Evolutionary conservation across 2,797 vertebrate species (phyloP).

Genomic region (Chloroceryle amazona): DNA sequence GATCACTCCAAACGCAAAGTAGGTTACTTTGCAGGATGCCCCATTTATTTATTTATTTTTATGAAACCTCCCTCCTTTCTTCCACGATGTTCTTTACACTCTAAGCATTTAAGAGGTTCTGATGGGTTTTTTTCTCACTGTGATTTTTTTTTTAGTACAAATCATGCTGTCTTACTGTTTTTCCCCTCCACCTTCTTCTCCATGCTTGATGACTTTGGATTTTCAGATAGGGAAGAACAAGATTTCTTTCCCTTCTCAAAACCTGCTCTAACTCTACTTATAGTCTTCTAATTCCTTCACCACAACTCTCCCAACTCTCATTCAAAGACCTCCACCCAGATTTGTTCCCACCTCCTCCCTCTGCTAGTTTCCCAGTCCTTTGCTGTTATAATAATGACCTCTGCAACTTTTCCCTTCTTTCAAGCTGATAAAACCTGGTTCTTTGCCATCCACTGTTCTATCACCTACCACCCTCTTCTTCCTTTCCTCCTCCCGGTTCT

Average conservation of each 20-base stretch:
- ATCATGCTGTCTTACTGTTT: neutral
- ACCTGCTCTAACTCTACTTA: neutral
- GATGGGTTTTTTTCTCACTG: neutral
- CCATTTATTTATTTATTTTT: constrained; percentile 47
- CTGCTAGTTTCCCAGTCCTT: neutral
- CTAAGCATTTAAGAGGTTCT: neutral
- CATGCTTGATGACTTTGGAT: neutral
- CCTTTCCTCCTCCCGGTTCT: neutral
- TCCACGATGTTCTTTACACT: neutral
- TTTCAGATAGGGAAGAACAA: neutral
- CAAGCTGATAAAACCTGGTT: constrained; percentile 7
- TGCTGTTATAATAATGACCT: neutral
- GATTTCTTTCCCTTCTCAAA: neutral
- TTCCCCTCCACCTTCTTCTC: neutral
- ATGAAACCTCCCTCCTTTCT: neutral
- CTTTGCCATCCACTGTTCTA: neutral
- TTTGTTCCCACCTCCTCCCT: neutral
- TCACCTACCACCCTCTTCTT: neutral
- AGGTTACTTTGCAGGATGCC: constrained; percentile 53
- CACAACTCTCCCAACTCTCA: neutral
- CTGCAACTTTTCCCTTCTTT: neutral
- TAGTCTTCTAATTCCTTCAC: neutral
- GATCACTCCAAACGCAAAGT: constrained; percentile 53
- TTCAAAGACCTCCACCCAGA: neutral
- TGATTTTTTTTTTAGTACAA: neutral